Evolutionary conservation across 2,113 vertebrate genomes (phyloP).

Genomic region (Axis porcinus): DNA sequence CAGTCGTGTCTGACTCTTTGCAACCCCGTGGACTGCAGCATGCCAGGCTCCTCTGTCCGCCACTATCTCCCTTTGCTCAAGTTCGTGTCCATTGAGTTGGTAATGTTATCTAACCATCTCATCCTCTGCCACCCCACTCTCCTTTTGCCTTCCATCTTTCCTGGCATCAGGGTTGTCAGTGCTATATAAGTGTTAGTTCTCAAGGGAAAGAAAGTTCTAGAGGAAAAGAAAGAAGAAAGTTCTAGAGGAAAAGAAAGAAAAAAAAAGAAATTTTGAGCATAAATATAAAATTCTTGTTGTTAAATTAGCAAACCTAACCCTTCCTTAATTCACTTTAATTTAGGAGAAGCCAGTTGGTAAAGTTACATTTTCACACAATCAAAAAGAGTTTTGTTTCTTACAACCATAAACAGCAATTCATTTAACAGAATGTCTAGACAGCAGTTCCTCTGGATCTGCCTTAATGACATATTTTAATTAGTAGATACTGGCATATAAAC

Average conservation of each 20-base stretch:
- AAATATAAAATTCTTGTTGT: not conserved
- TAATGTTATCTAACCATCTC: not conserved
- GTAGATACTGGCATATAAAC: not conserved
- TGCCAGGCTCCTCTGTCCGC: not conserved
- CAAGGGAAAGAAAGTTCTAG: not conserved
- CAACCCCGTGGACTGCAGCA: not conserved
- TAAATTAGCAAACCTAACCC: not conserved
- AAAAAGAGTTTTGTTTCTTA: not conserved
- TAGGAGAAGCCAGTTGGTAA: not conserved
- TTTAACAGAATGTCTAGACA: not conserved
- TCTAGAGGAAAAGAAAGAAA: not conserved
- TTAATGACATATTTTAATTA: not conserved
- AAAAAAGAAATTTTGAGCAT: not conserved
- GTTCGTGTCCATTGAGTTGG: not conserved
- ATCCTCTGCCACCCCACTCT: not conserved
- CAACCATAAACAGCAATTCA: not conserved
- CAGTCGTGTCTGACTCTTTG: not conserved
- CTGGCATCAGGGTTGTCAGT: not conserved
- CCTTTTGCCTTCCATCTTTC: not conserved
- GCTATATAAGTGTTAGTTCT: not conserved
- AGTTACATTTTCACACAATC: not conserved
- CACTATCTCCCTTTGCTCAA: not conserved
- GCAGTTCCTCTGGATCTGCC: not conserved
- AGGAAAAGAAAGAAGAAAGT: not conserved
- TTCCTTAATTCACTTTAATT: not conserved